Conservation (phyloP, 2,113 vertebrate genomes). For the Hyperopisus bebe region DNA sequence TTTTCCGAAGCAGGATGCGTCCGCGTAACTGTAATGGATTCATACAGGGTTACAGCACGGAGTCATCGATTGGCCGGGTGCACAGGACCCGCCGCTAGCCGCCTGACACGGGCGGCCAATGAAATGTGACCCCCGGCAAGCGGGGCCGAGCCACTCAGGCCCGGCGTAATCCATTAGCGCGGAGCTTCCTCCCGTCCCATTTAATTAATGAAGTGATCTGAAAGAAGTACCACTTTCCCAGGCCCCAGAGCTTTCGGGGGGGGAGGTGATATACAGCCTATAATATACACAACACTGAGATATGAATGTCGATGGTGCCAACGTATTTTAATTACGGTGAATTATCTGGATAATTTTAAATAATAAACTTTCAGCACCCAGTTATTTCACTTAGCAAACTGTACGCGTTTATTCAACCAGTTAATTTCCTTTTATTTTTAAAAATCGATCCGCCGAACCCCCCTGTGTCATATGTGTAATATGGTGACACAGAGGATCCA, state of each 20-base stretch:
- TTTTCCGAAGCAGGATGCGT: conserved; percentile 70
- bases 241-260: conserved; percentile 55
- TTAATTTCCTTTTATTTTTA: not conserved
- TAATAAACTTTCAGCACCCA: not conserved
- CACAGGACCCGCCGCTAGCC: conserved; percentile 61
- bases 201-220: conserved; percentile 91
- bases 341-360: not conserved
- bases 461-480: not conserved
- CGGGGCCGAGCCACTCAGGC: conserved; percentile 69
- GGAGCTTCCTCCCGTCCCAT: conserved; percentile 79
- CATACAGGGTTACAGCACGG: conserved; percentile 65
- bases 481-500: not conserved
- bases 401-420: not conserved
- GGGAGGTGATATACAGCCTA: conserved; percentile 42
- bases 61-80: conserved; percentile 85
- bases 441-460: not conserved
- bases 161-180: conserved; percentile 71
- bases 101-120: conserved; percentile 84
- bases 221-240: conserved; percentile 57
- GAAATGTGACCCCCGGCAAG: conserved; percentile 86
- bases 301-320: not conserved
- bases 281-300: conserved; percentile 1
- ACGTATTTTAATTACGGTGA: not conserved
- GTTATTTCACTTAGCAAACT: not conserved
- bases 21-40: conserved; percentile 84